A percentile compares a stretch with the other conserved stretches of the same genome.
Evolutionary conservation across 2,113 vertebrate species (phyloP).

Genomic region (Oryctolagus cuniculus): DNA sequence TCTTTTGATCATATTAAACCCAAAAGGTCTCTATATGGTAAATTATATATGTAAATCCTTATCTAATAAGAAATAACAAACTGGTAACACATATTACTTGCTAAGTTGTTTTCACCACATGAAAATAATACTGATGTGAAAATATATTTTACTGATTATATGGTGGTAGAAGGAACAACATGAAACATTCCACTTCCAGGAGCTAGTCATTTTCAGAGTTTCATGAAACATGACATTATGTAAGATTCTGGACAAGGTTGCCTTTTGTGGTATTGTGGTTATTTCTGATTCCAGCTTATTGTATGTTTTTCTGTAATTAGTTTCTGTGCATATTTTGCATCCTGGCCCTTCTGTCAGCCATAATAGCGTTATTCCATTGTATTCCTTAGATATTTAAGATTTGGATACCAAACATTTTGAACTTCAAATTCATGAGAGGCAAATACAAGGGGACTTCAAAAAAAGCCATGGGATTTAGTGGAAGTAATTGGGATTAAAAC

Average conservation of each 20-base stretch:
- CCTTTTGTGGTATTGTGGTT: neutral
- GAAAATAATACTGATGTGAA: conserved; percentile 4
- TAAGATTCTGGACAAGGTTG: neutral
- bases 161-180: neutral
- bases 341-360: neutral
- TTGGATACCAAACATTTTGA: neutral
- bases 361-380: neutral
- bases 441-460: neutral
- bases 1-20: neutral
- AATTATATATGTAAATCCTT: neutral
- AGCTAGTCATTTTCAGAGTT: neutral
- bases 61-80: neutral
- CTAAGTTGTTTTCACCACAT: neutral
- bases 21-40: neutral
- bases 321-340: neutral
- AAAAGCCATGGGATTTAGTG: too few relatives aligned
- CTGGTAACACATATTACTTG: neutral
- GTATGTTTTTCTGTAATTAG: neutral
- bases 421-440: neutral
- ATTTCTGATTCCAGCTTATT: neutral
- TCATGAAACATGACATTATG: neutral
- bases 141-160: conserved; percentile 5
- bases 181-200: neutral
- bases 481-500: too few relatives aligned
- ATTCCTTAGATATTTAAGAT: neutral